These are phyloP conservation scores for Cyaniris semiargus DNA, from an alignment of 2,888 invertebrate species.

Conservation along the genomic window DNA sequence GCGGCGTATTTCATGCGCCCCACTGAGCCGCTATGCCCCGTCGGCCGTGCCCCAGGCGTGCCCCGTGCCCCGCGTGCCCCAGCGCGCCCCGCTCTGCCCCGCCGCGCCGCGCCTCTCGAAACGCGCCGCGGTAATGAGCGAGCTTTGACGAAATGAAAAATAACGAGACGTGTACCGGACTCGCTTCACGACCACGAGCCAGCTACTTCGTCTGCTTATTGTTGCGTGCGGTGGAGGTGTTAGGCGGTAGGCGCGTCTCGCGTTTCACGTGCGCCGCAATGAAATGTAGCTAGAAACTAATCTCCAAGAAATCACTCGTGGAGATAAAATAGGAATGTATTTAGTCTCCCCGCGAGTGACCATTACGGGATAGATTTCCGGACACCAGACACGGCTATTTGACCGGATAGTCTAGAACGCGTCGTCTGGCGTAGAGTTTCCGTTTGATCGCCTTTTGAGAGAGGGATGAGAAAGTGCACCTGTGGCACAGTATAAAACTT, in stretches of 20 bases:
- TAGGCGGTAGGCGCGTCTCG: not conserved
- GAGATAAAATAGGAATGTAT: not conserved
- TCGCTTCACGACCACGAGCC: slow-evolving; percentile 34
- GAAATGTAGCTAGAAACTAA: not conserved
- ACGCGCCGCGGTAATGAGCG: slow-evolving; percentile 46
- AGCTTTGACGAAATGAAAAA: slow-evolving; percentile 45
- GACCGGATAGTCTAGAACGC: slow-evolving; percentile 12
- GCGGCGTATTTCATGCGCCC: slow-evolving; percentile 68
- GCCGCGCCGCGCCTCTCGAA: slow-evolving; percentile 55
- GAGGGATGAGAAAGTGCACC: slow-evolving; percentile 2
- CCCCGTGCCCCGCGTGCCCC: slow-evolving; percentile 53
- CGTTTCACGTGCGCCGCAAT: not conserved
- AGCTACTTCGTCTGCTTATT: slow-evolving; percentile 33
- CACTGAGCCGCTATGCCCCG: slow-evolving; percentile 53
- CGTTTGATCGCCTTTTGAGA: slow-evolving; percentile 1
- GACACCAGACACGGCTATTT: not conserved
- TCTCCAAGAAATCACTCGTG: not conserved
- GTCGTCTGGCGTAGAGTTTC: slow-evolving; percentile 5
- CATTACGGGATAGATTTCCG: not conserved
- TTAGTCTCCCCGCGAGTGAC: not conserved
- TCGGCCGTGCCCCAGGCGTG: slow-evolving; percentile 53
- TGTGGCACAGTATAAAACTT: slow-evolving; percentile 6
- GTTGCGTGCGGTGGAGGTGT: slow-evolving; percentile 27
- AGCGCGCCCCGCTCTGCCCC: slow-evolving; percentile 50
- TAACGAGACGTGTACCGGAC: slow-evolving; percentile 42